Evolutionary conservation across 2,888 invertebrate genomes (phyloP), one percentile per base, ranked within the genome.

Genomic region (Eustalomyia histrio): DNA sequence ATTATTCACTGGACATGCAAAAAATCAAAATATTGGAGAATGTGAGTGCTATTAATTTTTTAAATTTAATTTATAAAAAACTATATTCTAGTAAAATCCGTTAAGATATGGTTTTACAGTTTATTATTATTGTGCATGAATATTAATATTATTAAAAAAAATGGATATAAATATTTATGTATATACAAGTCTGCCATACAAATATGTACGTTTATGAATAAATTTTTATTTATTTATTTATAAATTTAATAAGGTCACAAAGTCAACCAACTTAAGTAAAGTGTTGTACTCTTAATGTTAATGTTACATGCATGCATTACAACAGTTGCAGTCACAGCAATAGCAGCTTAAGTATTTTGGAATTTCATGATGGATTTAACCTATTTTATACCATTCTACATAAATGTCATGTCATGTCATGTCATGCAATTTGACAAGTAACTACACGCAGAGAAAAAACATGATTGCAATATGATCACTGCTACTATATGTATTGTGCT

Each of bases 191-290:
- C 63, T 50, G n/a, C n/a, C n/a, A n/a, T n/a, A n/a, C n/a, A n/a
- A n/a, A n/a, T n/a, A 50, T 61, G 61, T 9, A 61, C 61, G 7
- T 43, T 29, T 63, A 50, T 47, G 50, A 50, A 63, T 63, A 16
- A 63, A 16, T 17, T 63, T n/a, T 12, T 29, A 60, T 39, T 60
- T 17, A 50, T 5, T 16, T 18, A 50, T 33, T 60, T 60, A 60
- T 29, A 61, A 6, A 43, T 73, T 1, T 10, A 76, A 53, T 52
- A 85, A 88, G 89, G 89, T 84, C 88, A 86, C 82, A 74, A 39
- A 85, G 89, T 88, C 89, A 88, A 74, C 85, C 85, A 89, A 88
- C 88, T 83, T 85, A 75, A 72, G 78, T 63, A 73, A 76, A 61
- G 57, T 63, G 64, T 64, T 69, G 21, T 33, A 47, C 43, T 55